Evolutionary conservation across 2,888 invertebrate species (phyloP), one percentile per base, ranked within the genome.

Genomic region (Acanthosoma haemorrhoidale): DNA sequence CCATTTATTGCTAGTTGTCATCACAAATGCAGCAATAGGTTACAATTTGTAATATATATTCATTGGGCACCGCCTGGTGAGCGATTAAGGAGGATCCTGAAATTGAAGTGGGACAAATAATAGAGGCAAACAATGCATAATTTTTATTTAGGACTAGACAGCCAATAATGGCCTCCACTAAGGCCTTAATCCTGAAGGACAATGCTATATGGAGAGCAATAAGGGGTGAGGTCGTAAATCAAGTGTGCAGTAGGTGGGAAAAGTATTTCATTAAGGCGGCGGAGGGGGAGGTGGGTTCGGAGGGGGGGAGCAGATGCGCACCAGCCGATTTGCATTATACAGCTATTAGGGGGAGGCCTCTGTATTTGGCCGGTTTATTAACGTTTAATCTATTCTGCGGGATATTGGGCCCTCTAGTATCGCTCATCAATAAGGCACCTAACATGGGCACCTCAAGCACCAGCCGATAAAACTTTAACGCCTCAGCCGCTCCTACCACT

Each of bases 301-400:
- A 36, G 59, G 51, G 18, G 16, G 31, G 60, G 11, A 29, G 63
- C 72, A 72, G 72, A 70, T 72, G 72, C 63, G 61, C 39, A 58
- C 8, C 6, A 9, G 31, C 32, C 60, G 32, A 73, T 73, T 73
- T 73, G 73, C 73, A 73, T 73, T 73, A 71, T 69, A 71, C 61
- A 51, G 71, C 73, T 73, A 73, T 73, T 73, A 73, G 71, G 41
- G 21, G 34, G 32, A 39, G 11, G 31, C 41, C 68, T 21, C 29
- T 64, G 70, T 72, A 70, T 72, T 72, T 72, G 68, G 61, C 69
- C 69, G 70, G 73, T 64, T 71, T 73, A 73, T 73, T 73, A 73
- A 73, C 71, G 68, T 73, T 73, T 73, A 73, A 73, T 73, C 71
- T 73, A 73, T 73, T 73, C 73, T 73, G 73, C 64, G 73, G 73